phyloP scores from a whole-genome alignment of 2,113 vertebrate species.

The Lagopus muta region DNA sequence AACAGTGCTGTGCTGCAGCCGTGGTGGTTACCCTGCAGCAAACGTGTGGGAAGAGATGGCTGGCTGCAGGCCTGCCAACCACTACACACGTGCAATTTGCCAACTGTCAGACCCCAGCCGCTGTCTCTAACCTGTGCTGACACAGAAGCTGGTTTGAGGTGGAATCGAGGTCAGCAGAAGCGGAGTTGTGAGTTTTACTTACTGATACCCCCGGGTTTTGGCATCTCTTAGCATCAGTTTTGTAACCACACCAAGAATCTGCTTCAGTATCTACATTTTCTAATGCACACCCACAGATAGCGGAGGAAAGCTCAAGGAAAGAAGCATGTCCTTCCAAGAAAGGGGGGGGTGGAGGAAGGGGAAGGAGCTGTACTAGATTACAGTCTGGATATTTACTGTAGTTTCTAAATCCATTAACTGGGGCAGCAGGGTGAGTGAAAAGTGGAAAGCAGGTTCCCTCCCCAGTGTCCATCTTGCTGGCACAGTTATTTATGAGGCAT shows the following conservation, averaged over 20 bases:
- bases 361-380: slow-evolving; percentile 51
- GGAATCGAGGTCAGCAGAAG: not conserved
- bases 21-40: not conserved
- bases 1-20: not conserved
- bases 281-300: not conserved
- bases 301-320: not conserved
- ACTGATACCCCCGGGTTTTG: not conserved
- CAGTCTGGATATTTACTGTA: slow-evolving; percentile 34
- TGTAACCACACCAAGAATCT: not conserved
- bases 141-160: not conserved
- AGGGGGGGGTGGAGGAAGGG: slow-evolving; percentile 2
- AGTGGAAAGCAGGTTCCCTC: slow-evolving; percentile 73
- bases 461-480: slow-evolving; percentile 59
- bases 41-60: not conserved
- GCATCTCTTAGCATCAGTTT: not conserved
- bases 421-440: slow-evolving; percentile 65
- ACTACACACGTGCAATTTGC: not conserved
- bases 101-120: not conserved
- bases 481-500: slow-evolving; percentile 48
- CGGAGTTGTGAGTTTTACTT: not conserved
- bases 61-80: not conserved
- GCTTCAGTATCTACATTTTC: not conserved
- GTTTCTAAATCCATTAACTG: slow-evolving; percentile 73
- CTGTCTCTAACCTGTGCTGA: not conserved
- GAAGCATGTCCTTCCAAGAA: slow-evolving; percentile 43